These are phyloP conservation scores for Hemithea aestivaria DNA, from an alignment of 2,888 invertebrate genomes.

Conservation along the genomic window DNA sequence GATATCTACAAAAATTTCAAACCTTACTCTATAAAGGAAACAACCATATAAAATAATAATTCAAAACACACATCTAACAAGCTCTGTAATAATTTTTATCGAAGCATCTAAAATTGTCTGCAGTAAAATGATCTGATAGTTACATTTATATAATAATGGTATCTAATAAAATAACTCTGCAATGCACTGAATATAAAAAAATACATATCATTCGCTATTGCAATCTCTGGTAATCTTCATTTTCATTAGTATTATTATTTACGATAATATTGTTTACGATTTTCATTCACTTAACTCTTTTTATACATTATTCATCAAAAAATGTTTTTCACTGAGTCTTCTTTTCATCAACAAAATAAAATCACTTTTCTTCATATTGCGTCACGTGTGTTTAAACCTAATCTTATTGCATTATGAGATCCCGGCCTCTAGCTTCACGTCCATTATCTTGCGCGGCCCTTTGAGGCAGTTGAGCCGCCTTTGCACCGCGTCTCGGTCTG, in stretches of 20 bases:
- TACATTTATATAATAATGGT: constrained; percentile 41
- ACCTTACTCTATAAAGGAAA: constrained; percentile 45
- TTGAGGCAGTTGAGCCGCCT: constrained; percentile 85
- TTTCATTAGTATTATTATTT: constrained; percentile 47
- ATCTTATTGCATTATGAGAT: constrained; percentile 70
- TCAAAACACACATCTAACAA: constrained; percentile 57
- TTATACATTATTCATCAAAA: constrained; percentile 56
- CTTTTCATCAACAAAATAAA: constrained; percentile 74
- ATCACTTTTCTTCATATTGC: constrained; percentile 68
- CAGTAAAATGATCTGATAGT: constrained; percentile 45
- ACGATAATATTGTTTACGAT: constrained; percentile 50
- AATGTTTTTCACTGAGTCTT: constrained; percentile 55
- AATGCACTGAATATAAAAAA: constrained; percentile 67
- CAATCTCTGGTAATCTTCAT: constrained; percentile 66
- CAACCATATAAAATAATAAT: constrained; percentile 55
- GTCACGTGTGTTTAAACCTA: constrained; percentile 57
- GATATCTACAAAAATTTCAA: constrained; percentile 48
- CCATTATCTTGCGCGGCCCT: constrained; percentile 72
- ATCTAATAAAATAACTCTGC: constrained; percentile 40
- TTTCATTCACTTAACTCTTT: constrained; percentile 62
- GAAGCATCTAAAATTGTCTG: constrained; percentile 52
- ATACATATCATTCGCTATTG: constrained; percentile 74
- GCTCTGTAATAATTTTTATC: constrained; percentile 43
- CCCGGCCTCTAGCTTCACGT: constrained; percentile 72
- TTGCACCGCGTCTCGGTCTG: constrained; percentile 98